Evolutionary conservation across 1,140 invertebrate species (phyloP).

Genomic region (Dendroctonus valens): DNA sequence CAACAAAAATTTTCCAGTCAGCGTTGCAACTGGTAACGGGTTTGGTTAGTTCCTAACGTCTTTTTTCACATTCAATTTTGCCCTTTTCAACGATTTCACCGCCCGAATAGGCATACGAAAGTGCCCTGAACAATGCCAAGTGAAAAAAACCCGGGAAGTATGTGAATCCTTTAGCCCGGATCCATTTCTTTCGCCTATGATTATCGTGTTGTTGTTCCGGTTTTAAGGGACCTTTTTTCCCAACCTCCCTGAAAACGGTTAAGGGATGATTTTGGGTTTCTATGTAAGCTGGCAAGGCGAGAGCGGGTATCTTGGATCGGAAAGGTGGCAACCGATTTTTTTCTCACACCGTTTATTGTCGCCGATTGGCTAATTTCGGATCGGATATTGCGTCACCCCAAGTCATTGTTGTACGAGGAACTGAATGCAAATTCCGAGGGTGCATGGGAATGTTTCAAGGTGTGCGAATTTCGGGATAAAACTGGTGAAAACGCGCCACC

Average conservation of each 20-base stretch:
- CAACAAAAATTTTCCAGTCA: neutral
- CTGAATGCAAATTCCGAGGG: constrained; percentile 4
- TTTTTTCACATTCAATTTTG: neutral
- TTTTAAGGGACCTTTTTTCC: constrained; percentile 16
- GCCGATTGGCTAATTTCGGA: constrained; percentile 1
- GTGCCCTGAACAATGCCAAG: neutral
- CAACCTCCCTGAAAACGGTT: constrained; percentile 21
- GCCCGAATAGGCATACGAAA: constrained; percentile 8
- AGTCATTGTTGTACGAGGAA: too few relatives aligned
- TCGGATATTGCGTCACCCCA: neutral
- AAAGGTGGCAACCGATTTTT: constrained; percentile 20
- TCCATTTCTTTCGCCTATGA: constrained; percentile 24
- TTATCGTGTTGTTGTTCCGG: constrained; percentile 23
- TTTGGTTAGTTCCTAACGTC: neutral
- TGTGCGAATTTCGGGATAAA: neutral
- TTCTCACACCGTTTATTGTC: constrained; percentile 19
- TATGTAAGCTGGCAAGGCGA: constrained; percentile 21
- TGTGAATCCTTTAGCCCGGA: constrained; percentile 20
- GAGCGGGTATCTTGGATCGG: neutral
- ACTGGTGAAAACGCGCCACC: neutral
- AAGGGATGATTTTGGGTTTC: constrained; percentile 28
- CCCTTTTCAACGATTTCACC: constrained; percentile 8
- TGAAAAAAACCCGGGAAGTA: constrained; percentile 2
- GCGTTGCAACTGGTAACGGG: neutral
- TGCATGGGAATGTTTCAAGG: constrained; percentile 4